Percentiles rank a stretch among this genome's conserved stretches.
Evolutionary conservation across 2,888 invertebrate species (phyloP).

Genomic region (Nephrotoma appendiculata): DNA sequence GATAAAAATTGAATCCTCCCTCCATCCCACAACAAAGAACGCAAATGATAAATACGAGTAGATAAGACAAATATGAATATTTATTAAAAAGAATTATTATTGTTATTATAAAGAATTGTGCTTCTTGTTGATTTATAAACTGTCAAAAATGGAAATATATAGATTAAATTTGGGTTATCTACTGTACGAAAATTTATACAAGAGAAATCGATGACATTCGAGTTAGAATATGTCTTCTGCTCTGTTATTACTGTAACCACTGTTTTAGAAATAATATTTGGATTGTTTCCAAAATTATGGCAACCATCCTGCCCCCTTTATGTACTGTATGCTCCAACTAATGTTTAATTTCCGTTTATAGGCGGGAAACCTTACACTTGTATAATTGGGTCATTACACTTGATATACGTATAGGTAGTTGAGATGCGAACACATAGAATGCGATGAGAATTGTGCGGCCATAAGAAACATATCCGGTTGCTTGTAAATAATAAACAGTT

Average conservation of each 20-base stretch:
- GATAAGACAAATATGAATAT: background rate
- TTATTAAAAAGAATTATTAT: background rate
- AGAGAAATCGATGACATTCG: background rate
- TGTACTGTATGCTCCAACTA: background rate
- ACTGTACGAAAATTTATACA: background rate
- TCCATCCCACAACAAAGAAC: background rate
- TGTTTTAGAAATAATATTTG: background rate
- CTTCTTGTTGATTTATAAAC: background rate
- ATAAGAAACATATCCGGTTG: background rate
- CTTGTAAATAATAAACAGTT: background rate
- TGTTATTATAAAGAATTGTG: background rate
- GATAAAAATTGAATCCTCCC: background rate
- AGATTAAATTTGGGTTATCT: background rate
- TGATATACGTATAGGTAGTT: too few species aligned
- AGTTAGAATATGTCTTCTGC: background rate
- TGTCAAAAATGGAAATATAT: background rate
- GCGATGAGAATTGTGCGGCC: background rate
- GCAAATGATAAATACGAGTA: background rate
- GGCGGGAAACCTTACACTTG: too few species aligned
- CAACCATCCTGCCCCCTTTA: background rate
- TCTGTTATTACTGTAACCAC: background rate
- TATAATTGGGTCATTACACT: too few species aligned
- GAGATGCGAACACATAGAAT: too few species aligned
- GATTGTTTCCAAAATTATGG: background rate
- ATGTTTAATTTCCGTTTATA: too few species aligned